A percentile compares a stretch with the other conserved stretches of the same genome.
phyloP scores from a whole-genome alignment of 2,797 vertebrate genomes.

The Clarias fuscus region DNA sequence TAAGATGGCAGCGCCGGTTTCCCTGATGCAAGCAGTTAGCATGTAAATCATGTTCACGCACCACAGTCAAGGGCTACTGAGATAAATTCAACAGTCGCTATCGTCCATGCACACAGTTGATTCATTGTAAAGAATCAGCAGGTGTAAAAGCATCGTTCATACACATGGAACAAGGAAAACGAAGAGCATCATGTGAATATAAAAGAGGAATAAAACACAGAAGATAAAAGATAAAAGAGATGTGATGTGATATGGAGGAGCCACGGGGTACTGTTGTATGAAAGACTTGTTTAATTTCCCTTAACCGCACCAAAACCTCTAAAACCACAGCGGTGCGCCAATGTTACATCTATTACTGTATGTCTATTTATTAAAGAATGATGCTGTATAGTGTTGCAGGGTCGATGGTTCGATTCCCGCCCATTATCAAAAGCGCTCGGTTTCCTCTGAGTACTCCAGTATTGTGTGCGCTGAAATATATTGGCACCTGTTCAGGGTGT shows the following conservation, averaged over 20 bases:
- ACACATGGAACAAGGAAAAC: neutral
- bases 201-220: neutral
- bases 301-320: neutral
- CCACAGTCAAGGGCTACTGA: conserved; percentile 1
- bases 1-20: conserved; percentile 40
- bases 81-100: conserved; percentile 37
- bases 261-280: neutral
- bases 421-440: no score
- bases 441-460: no score
- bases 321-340: neutral
- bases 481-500: no score
- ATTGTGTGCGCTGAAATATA: no score
- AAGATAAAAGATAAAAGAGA: neutral
- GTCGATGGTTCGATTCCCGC: no score
- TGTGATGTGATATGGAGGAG: neutral
- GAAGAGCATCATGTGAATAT: neutral
- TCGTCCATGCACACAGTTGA: neutral
- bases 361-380: neutral
- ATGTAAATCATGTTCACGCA: conserved; percentile 36
- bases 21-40: conserved; percentile 30
- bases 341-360: no score
- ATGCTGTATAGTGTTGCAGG: no score
- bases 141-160: neutral
- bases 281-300: neutral
- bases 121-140: neutral